Conservation (phyloP, 2,797 vertebrate species). For the Rhincodon typus region DNA sequence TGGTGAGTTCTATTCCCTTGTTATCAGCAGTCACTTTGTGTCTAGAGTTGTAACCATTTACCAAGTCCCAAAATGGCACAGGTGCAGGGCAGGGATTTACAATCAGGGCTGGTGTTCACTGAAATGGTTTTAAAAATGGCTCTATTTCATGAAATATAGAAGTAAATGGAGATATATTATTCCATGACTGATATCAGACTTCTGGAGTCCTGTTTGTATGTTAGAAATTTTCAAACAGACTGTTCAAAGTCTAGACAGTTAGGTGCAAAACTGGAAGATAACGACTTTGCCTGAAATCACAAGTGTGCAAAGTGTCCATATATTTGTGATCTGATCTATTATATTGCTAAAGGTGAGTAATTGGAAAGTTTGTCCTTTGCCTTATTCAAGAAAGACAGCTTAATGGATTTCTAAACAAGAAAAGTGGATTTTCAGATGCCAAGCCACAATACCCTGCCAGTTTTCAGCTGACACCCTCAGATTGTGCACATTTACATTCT, state of each 20-base stretch:
- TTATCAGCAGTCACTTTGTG: background rate
- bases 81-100: background rate
- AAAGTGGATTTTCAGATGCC: conserved; percentile 10
- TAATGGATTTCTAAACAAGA: background rate
- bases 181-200: background rate
- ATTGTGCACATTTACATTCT: background rate
- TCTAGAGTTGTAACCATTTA: background rate
- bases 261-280: background rate
- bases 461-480: conserved; percentile 26
- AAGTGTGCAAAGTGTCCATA: background rate
- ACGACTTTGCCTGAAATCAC: background rate
- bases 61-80: background rate
- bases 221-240: background rate
- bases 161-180: background rate
- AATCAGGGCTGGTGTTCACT: background rate
- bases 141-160: background rate
- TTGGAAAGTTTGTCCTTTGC: conserved; percentile 10
- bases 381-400: conserved; percentile 28
- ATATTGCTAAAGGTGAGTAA: background rate
- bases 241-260: background rate
- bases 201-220: background rate
- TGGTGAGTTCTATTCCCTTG: background rate
- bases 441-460: conserved; percentile 27
- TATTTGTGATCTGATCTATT: conserved; percentile 12
- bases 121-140: background rate